phyloP scores from a whole-genome alignment of 2,888 invertebrate genomes.

The Phymatocera aterrima region DNA sequence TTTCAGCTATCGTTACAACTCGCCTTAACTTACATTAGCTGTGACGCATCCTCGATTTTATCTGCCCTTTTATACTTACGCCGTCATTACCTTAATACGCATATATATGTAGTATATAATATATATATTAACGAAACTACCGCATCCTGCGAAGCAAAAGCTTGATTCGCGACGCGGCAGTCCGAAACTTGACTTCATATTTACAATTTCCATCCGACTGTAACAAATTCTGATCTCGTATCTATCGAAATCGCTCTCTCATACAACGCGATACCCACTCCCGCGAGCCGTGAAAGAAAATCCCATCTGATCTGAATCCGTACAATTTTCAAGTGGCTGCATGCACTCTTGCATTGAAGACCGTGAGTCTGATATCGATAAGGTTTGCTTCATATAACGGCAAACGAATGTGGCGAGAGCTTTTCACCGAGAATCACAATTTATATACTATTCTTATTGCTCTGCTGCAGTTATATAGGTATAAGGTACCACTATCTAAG shows the following conservation, averaged over 20 bases:
- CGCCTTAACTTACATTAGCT: conserved; percentile 43
- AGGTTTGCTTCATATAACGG: conserved; percentile 6
- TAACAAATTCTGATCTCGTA: too few species aligned
- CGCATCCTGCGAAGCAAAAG: background rate
- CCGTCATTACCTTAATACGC: conserved; percentile 40
- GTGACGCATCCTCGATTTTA: conserved; percentile 42
- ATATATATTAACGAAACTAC: conserved; percentile 25
- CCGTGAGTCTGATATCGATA: conserved; percentile 18
- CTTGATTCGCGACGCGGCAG: background rate
- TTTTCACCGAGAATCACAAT: conserved; percentile 5
- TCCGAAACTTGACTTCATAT: background rate
- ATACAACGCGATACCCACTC: too few species aligned
- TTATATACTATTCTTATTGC: background rate
- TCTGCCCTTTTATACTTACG: conserved; percentile 3
- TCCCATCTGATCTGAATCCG: background rate
- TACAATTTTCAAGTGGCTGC: conserved; percentile 15
- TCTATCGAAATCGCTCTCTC: too few species aligned
- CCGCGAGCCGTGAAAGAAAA: background rate
- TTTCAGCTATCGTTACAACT: conserved; percentile 36
- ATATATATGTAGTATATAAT: too few species aligned
- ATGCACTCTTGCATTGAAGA: background rate
- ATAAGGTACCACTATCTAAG: too few species aligned
- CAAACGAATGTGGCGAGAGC: conserved; percentile 4
- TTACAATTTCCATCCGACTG: too few species aligned
- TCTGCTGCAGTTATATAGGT: background rate